Evolutionary conservation across 2,888 invertebrate species (phyloP), one percentile per base, ranked within the genome.

Genomic region (Branchipolynoe longqiensis): DNA sequence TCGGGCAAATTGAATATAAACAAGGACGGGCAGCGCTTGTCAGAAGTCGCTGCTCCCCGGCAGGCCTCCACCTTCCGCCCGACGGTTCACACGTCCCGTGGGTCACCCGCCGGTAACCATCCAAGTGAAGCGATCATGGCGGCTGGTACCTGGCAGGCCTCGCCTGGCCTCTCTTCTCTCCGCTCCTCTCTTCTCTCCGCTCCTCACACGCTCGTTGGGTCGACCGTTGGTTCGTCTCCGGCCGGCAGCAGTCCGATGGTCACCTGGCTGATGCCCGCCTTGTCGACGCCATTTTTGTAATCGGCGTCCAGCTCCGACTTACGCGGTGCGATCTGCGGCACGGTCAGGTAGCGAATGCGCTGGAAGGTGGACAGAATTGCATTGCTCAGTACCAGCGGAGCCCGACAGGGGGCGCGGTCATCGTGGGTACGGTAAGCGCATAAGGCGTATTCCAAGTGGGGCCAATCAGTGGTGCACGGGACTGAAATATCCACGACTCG

Each of bases 361-460:
- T 69, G 69, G 14, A 69, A 69, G 33, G n/a, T n/a, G 36, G 69
- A 69, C 36, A 69, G 69, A 69, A 69, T 33, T 33, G 38, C 18
- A 1, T 36, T 25, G 18, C 36, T 69, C 69, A 69, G 38, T 36
- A 38, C 4, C 28, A 69, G 14, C 12, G n/a, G 58, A n/a, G 18
- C 18, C 8, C 8, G 48, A 18, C 48, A 48, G 48, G 8, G 8
- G 48, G 48, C 8, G 18, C 18, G 18, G 18, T 48, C n/a, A 48
- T 48, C 8, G 48, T 48, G 18, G 8, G 48, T 12, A 48, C 8
- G 48, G 48, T 48, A 18, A 48, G 48, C n/a, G n/a, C n/a, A n/a
- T n/a, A n/a, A n/a, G n/a, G n/a, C n/a, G n/a, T n/a, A n/a, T n/a
- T n/a, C n/a, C n/a, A n/a, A n/a, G n/a, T n/a, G n/a, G n/a, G n/a